phyloP scores from a whole-genome alignment of 2,797 vertebrate species.

The Pterois miles region DNA sequence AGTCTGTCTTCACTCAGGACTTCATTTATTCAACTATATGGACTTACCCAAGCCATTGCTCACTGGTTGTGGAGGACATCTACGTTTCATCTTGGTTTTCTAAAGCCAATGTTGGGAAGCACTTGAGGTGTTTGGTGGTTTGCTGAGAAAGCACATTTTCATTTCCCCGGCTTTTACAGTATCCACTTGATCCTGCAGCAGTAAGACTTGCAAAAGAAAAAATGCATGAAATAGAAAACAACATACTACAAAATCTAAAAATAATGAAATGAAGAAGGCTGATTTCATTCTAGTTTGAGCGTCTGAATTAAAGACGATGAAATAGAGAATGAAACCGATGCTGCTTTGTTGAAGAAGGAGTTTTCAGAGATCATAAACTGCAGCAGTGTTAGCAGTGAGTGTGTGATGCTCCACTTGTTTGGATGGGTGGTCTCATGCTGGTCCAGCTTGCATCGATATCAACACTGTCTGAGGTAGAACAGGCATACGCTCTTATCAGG shows the following conservation, averaged over 20 bases:
- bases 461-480: background rate
- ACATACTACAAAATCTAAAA: background rate
- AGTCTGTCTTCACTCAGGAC: background rate
- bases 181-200: background rate
- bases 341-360: background rate
- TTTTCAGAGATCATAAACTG: background rate
- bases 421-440: background rate
- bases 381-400: background rate
- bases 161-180: background rate
- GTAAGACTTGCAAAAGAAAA: background rate
- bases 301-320: background rate
- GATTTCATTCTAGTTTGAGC: background rate
- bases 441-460: slow-evolving; percentile 18
- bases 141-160: slow-evolving; percentile 16
- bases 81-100: slow-evolving; percentile 20
- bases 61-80: background rate
- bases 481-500: background rate
- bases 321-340: background rate
- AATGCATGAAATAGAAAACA: background rate
- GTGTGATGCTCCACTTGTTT: background rate
- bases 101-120: slow-evolving; percentile 19
- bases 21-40: background rate
- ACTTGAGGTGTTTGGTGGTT: slow-evolving; percentile 13
- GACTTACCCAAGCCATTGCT: background rate
- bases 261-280: background rate